Base-by-base conservation (phyloP, 2,113 vertebrate species). In the Sinocyclocheilus anophthalmus region DNA sequence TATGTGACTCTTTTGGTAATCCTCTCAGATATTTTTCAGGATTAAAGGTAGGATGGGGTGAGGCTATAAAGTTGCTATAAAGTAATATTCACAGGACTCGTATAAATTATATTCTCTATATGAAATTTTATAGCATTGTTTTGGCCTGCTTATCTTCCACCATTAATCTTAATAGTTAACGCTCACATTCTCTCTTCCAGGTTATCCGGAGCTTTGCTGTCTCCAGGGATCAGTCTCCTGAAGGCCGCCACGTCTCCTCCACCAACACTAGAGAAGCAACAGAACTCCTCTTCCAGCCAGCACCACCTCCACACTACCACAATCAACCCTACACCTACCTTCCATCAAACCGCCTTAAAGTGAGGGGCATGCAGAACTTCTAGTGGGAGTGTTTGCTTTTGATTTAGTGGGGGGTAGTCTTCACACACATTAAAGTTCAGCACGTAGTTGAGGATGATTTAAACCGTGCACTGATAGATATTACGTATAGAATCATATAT, bases 151-250 rank as follows among this genome's bases (percentile, higher is more conserved):
- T 24, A 20, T 42, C 24, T 65, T 18, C 9, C 16, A 30, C 42
- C 14, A 50, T 48, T 48, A 61, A 63, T 63, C 6, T 42, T n/a
- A 45, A n/a, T 76, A 81, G 57, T 24, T 45, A 50, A 5, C 2
- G 4, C 22, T 92, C 24, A 92, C 86, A 93, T 83, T 89, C 91
- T 93, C 2, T 92, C 33, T 86, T 91, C 87, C 92, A 99, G 97
- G 91, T 92, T 97, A 88, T 94, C 94, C 4, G 93, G 95, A n/a
- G 91, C 95, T 86, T 92, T 97, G 83, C 92, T 97, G 85, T 94
- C 96, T 39, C 95, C 97, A 2, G 94, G 96, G 87, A 91, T 95
- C 89, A 94, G 93, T 86, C 94, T 96, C 18, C 91, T 97, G 94
- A 98, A 98, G 91, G 94, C 94, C 8, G 89, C 96, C 2, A 94